Evolutionary conservation across 2,797 vertebrate species (phyloP).

Genomic region (Urophycis tenuis): DNA sequence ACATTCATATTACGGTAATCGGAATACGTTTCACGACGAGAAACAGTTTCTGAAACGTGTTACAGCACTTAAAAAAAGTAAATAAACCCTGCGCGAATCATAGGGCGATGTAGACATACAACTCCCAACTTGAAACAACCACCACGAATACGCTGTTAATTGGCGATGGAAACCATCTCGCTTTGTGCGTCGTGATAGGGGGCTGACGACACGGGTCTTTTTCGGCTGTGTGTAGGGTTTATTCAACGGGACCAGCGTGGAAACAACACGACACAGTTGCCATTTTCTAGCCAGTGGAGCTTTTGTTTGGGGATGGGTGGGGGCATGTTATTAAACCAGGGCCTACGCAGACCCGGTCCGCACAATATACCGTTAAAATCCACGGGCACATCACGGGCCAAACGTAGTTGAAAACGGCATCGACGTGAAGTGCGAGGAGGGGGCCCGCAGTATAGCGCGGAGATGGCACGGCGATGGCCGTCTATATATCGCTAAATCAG

Average conservation of each 20-base stretch:
- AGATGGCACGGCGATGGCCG: not conserved
- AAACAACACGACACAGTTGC: not conserved
- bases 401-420: not conserved
- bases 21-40: too few species aligned
- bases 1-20: not conserved
- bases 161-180: not conserved
- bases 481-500: constrained; percentile 10
- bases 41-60: not conserved
- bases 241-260: not conserved
- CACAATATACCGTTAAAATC: not conserved
- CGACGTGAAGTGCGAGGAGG: not conserved
- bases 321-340: not conserved
- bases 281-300: not conserved
- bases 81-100: not conserved
- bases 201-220: not conserved
- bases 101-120: not conserved
- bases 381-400: not conserved
- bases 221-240: not conserved
- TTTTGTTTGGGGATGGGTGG: not conserved
- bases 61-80: not conserved
- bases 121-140: not conserved
- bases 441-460: not conserved
- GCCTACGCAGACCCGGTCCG: not conserved
- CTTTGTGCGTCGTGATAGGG: not conserved
- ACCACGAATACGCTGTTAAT: not conserved